Conservation (phyloP, 2,797 vertebrate species). For the Morelia viridis region DNA sequence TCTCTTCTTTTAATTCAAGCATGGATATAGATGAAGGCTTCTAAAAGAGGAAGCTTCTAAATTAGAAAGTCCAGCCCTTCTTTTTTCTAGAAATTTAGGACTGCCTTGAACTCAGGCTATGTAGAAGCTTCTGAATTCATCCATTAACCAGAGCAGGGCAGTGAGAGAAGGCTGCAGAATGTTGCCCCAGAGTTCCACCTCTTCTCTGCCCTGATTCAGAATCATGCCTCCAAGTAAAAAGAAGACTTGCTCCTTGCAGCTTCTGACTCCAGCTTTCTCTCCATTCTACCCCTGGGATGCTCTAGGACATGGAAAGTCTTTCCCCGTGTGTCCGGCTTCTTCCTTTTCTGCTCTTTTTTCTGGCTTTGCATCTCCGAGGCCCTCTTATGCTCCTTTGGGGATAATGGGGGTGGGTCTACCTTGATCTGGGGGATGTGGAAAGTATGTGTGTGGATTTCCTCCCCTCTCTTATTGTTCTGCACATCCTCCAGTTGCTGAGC, state of each 20-base stretch:
- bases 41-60: background rate
- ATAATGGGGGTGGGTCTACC: slow-evolving; percentile 3
- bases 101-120: background rate
- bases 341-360: slow-evolving; percentile 60
- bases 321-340: slow-evolving; percentile 79
- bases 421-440: slow-evolving; percentile 31
- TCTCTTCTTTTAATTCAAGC: background rate
- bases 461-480: slow-evolving; percentile 63
- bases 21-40: background rate
- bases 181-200: background rate
- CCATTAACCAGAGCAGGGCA: background rate
- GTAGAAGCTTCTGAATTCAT: background rate
- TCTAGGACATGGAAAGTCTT: slow-evolving; percentile 78
- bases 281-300: background rate
- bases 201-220: slow-evolving; percentile 62
- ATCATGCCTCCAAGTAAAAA: slow-evolving; percentile 78
- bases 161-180: background rate
- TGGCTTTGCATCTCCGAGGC: slow-evolving; percentile 45
- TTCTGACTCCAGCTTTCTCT: background rate
- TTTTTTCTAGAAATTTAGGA: background rate
- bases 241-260: slow-evolving; percentile 63
- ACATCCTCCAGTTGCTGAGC: slow-evolving; percentile 63
- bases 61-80: background rate
- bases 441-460: background rate
- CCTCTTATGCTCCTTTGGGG: slow-evolving; percentile 13